phyloP scores from a whole-genome alignment of 2,113 vertebrate genomes.

The Chionis minor region DNA sequence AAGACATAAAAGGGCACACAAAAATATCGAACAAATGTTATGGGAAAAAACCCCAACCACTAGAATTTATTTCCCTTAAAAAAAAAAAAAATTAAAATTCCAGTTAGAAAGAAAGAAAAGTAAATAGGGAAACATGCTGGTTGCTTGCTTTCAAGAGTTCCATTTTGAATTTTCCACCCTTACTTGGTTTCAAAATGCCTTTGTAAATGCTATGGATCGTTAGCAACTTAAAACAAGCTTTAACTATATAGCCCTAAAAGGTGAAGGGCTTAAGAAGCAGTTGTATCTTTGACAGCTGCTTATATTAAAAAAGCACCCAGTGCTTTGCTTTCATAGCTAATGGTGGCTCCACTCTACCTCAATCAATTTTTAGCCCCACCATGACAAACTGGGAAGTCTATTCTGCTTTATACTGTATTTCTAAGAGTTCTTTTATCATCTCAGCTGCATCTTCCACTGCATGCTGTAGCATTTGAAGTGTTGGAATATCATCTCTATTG shows the following conservation, averaged over 20 bases:
- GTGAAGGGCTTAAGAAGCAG: background rate
- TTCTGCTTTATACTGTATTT: background rate
- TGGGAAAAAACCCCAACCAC: fast-evolving
- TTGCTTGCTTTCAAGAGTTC: background rate
- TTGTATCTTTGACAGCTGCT: background rate
- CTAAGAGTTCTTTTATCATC: background rate
- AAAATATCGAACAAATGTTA: background rate
- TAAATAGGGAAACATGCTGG: background rate
- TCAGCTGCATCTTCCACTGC: background rate
- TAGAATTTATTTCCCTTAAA: background rate
- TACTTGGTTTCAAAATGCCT: background rate
- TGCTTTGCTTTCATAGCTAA: background rate
- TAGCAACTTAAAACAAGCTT: background rate
- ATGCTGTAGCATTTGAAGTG: background rate
- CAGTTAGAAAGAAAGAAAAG: background rate
- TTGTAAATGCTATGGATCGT: background rate
- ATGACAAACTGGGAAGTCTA: background rate
- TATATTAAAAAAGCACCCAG: background rate
- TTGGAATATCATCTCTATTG: background rate
- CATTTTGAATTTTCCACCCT: background rate
- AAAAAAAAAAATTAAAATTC: background rate
- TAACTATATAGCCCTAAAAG: background rate
- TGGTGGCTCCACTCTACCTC: background rate
- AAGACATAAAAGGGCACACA: background rate
- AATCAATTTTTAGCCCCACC: background rate